A percentile compares a stretch with the other conserved stretches of the same genome.
These are phyloP conservation scores for Trachops cirrhosus DNA, from an alignment of 2,797 vertebrate genomes.

Conservation along the genomic window DNA sequence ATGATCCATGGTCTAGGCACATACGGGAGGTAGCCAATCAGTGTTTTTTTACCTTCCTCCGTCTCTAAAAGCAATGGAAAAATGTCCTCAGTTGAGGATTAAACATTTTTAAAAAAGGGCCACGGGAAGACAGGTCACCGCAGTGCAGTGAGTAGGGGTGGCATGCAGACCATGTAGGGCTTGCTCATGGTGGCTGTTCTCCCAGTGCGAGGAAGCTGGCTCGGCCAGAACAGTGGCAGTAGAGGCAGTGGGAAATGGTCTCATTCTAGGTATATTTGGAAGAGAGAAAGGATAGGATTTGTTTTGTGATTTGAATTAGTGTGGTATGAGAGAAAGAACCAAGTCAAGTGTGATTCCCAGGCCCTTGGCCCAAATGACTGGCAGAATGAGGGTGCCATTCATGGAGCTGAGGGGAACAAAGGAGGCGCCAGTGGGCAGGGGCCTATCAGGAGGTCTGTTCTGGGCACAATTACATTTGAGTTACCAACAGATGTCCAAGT, in stretches of 20 bases:
- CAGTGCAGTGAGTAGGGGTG: fast-evolving
- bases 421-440: fast-evolving
- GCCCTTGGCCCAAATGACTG: background rate
- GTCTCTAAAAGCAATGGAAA: background rate
- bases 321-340: background rate
- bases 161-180: fast-evolving
- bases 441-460: background rate
- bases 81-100: background rate
- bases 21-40: background rate
- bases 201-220: background rate
- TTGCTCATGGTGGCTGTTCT: background rate
- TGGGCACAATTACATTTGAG: background rate
- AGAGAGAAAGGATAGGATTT: background rate
- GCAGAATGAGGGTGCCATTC: background rate
- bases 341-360: background rate
- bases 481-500: background rate
- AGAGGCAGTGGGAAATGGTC: background rate
- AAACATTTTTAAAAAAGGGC: background rate
- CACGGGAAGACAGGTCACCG: background rate
- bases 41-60: background rate
- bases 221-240: background rate
- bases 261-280: background rate
- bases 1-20: too few relatives aligned
- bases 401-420: background rate
- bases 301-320: background rate